Base-by-base conservation (phyloP, 2,888 invertebrate species). In the Keiferia lycopersicella region DNA sequence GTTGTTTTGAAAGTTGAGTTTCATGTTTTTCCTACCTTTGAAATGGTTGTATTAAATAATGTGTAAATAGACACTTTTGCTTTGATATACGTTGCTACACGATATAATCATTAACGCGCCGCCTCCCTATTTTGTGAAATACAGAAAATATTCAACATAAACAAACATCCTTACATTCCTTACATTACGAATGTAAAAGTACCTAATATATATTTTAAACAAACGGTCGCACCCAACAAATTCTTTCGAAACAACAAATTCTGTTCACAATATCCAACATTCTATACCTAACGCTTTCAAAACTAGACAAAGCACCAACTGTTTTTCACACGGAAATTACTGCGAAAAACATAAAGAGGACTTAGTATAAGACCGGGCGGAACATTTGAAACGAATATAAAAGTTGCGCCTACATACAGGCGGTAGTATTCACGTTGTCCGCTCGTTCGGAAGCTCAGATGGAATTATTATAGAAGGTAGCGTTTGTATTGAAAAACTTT, bases 401-500 rank as follows among this genome's bases (percentile, higher is more conserved):
- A 63, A 57, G 34, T 58, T 34, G 48, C 20, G 51, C 51, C 22
- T 48, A 18, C 63, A 34, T 48, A 58, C 39, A 57, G 60, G 39
- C 26, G 34, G 18, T 20, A 48, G 50, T 59, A 68, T 71, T 71
- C 66, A 66, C 65, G 62, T 45, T 65, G 73, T 69, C 68, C 70
- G 70, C 64, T 73, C 69, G 62, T 64, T 69, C 66, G 72, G 71
- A 73, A 76, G 72, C 61, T 69, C 67, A 70, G 74, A 74, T 68
- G 65, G 68, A 72, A 72, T 75, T 73, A 75, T 74, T 74, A 65
- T 72, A 60, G 30, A 26, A 56, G 56, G 56, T n/a, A 65, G 64
- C 64, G 65, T 64, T 63, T 62, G 70, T 71, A 73, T 73, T 73
- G 71, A 71, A 71, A 72, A 76, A 74, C 72, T 77, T 72, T 70